Evolutionary conservation across 2,888 invertebrate genomes (phyloP).

Genomic region (Venustoraphidia nigricollis): DNA sequence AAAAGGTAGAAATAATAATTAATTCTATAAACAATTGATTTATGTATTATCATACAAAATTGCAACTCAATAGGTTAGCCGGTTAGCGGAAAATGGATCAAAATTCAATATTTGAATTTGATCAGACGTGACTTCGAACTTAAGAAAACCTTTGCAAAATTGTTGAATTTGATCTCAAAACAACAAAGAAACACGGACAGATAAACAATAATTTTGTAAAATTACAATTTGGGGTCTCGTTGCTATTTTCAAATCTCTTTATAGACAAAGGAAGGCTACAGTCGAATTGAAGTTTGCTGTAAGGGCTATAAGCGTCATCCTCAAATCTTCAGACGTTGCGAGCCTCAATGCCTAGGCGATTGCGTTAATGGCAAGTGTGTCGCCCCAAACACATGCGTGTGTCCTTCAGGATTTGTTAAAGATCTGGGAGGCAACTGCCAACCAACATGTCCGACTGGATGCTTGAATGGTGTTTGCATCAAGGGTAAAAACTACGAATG

Average conservation of each 20-base stretch:
- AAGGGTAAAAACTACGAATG: conserved; percentile 39
- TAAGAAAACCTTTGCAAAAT: no score
- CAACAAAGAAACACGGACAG: no score
- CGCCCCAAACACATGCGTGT: conserved; percentile 46
- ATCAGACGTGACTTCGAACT: no score
- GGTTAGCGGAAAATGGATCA: no score
- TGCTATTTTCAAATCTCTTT: conserved; percentile 11
- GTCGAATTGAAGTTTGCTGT: conserved; percentile 54
- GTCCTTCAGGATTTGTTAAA: conserved; percentile 42
- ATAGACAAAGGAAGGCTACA: conserved; percentile 43
- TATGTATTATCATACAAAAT: no score
- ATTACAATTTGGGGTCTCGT: no score
- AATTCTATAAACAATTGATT: no score
- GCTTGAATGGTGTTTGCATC: conserved; percentile 45
- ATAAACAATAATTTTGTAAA: no score
- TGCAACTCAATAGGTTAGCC: no score
- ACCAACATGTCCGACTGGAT: conserved; percentile 51
- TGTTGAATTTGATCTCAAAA: no score
- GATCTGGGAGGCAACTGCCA: conserved; percentile 38
- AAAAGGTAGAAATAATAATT: no score
- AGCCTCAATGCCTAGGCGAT: conserved; percentile 44
- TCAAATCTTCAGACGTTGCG: conserved; percentile 35
- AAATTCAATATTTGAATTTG: no score
- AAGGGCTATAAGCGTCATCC: conserved; percentile 49
- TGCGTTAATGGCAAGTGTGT: conserved; percentile 56